phyloP scores from a whole-genome alignment of 2,888 invertebrate genomes.

The Cryptocephalus moraei region DNA sequence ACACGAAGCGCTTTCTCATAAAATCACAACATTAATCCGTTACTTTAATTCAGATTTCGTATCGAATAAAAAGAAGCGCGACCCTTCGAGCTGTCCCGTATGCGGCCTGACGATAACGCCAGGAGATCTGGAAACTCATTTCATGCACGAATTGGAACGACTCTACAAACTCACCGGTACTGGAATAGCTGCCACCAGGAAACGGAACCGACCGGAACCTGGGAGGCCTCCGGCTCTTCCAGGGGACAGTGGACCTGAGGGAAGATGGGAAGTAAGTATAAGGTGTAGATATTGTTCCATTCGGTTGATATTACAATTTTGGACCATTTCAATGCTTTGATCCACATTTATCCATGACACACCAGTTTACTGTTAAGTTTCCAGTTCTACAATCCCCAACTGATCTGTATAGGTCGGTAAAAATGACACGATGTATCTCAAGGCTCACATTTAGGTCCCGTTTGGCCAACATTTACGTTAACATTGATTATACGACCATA shows the following conservation, averaged over 20 bases:
- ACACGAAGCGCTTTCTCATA: not conserved
- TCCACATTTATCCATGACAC: too few relatives aligned
- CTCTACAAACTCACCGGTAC: constrained; percentile 50
- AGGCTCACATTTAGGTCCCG: too few relatives aligned
- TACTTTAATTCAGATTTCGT: constrained; percentile 23
- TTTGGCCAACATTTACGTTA: too few relatives aligned
- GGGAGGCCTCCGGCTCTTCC: constrained; percentile 35
- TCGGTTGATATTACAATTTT: too few relatives aligned
- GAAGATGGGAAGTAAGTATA: constrained; percentile 52
- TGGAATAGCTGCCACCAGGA: constrained; percentile 39
- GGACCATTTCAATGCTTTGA: too few relatives aligned
- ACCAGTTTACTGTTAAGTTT: too few relatives aligned
- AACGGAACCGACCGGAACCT: constrained; percentile 31
- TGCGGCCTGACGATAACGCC: constrained; percentile 57
- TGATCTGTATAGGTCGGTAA: too few relatives aligned
- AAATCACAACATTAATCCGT: not conserved
- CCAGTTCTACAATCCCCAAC: too few relatives aligned
- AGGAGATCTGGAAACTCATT: constrained; percentile 59
- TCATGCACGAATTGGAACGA: constrained; percentile 58
- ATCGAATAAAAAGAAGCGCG: constrained; percentile 33
- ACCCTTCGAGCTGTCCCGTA: constrained; percentile 50
- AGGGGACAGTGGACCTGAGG: constrained; percentile 44
- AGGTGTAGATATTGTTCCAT: too few relatives aligned
- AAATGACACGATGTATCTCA: too few relatives aligned
- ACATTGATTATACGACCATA: too few relatives aligned